Conservation (phyloP, 2,113 vertebrate species). For the Uropsilus gracilis region DNA sequence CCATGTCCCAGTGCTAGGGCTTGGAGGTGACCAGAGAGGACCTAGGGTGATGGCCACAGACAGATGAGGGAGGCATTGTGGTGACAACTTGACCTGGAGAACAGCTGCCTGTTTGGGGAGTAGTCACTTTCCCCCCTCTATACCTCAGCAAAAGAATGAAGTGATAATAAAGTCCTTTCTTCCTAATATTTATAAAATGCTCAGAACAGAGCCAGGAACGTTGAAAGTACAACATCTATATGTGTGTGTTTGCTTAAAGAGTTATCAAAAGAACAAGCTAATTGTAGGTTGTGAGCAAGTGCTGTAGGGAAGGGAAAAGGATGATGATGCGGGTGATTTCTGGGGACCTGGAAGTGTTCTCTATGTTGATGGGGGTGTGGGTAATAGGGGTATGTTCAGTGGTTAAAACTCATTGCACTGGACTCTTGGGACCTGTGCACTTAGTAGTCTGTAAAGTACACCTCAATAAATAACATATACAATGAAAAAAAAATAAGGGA, state of each 20-base stretch:
- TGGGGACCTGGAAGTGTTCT: neutral
- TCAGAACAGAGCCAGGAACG: slow-evolving; percentile 9
- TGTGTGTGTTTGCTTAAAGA: slow-evolving; percentile 48
- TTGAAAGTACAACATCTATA: neutral
- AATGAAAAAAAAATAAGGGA: neutral
- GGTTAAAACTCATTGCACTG: neutral
- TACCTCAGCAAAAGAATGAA: slow-evolving; percentile 18
- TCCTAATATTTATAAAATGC: slow-evolving; percentile 19
- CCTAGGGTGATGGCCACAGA: neutral
- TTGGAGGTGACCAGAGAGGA: neutral
- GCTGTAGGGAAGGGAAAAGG: neutral
- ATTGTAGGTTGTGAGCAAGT: slow-evolving; percentile 52
- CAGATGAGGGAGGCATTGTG: neutral
- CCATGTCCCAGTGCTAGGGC: neutral
- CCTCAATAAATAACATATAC: neutral
- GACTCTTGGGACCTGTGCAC: neutral
- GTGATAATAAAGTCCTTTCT: neutral
- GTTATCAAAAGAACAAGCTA: slow-evolving; percentile 53
- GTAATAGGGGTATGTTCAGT: neutral
- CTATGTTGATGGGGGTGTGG: neutral
- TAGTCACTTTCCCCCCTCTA: neutral
- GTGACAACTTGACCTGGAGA: neutral
- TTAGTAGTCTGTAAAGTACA: neutral
- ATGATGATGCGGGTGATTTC: neutral
- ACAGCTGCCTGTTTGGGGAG: neutral